Evolutionary conservation across 2,113 vertebrate species (phyloP).

Genomic region (Phrynosoma platyrhinos): DNA sequence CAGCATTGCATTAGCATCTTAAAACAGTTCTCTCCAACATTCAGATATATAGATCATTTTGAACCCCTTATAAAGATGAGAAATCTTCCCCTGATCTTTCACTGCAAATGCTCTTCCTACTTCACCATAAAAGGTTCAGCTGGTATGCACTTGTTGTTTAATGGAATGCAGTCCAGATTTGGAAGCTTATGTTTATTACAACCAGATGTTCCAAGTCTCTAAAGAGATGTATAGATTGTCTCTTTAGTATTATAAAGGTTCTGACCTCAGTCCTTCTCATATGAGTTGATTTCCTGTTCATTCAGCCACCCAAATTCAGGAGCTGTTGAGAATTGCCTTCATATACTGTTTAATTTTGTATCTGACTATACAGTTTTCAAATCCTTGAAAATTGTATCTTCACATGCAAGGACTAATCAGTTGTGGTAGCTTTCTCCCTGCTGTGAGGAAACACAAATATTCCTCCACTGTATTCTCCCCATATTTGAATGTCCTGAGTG

Average conservation of each 20-base stretch:
- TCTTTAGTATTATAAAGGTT: slow-evolving; percentile 4
- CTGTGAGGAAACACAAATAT: neutral
- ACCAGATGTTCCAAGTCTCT: slow-evolving; percentile 16
- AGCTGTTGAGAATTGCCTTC: neutral
- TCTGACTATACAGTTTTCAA: neutral
- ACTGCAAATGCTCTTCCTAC: neutral
- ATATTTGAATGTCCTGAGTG: too few species aligned
- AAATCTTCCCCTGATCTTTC: neutral
- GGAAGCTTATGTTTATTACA: slow-evolving; percentile 5
- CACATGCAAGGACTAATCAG: too few species aligned
- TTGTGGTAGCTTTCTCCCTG: neutral
- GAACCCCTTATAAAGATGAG: neutral
- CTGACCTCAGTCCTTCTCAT: slow-evolving; percentile 10
- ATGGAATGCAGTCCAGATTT: neutral
- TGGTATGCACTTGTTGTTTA: neutral
- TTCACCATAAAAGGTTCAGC: neutral
- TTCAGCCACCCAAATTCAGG: neutral
- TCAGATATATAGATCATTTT: neutral
- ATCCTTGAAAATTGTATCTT: too few species aligned
- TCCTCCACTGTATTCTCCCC: too few species aligned
- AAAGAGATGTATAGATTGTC: slow-evolving; percentile 1
- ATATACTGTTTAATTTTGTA: neutral
- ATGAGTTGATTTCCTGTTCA: neutral
- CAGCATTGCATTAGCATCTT: neutral
- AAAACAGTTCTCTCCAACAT: neutral